phyloP scores from a whole-genome alignment of 1,140 invertebrate genomes.

The Ips typographus region DNA sequence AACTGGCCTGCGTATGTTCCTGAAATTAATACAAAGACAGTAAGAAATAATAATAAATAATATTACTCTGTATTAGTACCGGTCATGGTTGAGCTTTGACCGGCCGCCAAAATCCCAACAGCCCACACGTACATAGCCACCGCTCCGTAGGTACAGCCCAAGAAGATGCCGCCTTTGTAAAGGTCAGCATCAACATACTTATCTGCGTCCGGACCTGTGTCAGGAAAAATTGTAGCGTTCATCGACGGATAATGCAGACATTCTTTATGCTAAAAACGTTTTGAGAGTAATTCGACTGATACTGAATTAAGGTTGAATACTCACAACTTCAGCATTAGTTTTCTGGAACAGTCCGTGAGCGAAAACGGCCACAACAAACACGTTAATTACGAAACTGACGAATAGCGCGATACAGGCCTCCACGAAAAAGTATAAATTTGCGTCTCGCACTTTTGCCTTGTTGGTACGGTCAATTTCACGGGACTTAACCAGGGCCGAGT shows the following conservation, averaged over 20 bases:
- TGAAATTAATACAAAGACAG: conserved; percentile 17
- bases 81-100: conserved; percentile 92
- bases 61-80: conserved; percentile 48
- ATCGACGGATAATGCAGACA: conserved; percentile 42
- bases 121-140: conserved; percentile 89
- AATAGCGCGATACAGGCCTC: conserved; percentile 82
- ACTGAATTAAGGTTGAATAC: conserved; percentile 6
- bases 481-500: conserved; percentile 90
- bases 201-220: conserved; percentile 55
- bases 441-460: conserved; percentile 73
- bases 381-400: conserved; percentile 87
- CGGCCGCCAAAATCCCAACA: conserved; percentile 86
- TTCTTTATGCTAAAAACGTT: conserved; percentile 17
- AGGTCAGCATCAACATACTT: conserved; percentile 72
- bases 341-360: conserved; percentile 78
- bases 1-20: conserved; percentile 75
- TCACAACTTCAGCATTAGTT: conserved; percentile 62
- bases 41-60: conserved; percentile 7
- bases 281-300: background rate
- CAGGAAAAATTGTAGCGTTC: conserved; percentile 41
- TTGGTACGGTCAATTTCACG: conserved; percentile 77
- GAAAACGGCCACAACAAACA: conserved; percentile 89
- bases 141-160: conserved; percentile 83
- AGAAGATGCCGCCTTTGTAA: conserved; percentile 81
- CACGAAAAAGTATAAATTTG: conserved; percentile 89